Percentiles rank a stretch among this genome's conserved stretches.
These are phyloP conservation scores for Bombus affinis DNA, from an alignment of 1,140 invertebrate species.

Conservation along the genomic window DNA sequence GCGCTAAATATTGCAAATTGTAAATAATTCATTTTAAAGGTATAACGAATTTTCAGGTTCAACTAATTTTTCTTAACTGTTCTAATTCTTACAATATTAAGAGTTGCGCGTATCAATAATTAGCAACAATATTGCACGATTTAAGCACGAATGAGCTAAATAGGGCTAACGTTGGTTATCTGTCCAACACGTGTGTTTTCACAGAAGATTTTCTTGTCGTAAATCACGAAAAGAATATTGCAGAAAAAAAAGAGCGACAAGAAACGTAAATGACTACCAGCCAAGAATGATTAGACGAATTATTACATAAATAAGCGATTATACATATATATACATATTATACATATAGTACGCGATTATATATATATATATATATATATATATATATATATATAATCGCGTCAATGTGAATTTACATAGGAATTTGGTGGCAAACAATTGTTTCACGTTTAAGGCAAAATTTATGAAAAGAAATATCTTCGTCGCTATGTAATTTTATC, in stretches of 20 bases:
- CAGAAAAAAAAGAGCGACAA: background rate
- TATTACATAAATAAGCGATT: background rate
- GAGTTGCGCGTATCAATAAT: background rate
- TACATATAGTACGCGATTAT: too few relatives aligned
- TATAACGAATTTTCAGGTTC: background rate
- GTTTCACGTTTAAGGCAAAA: background rate
- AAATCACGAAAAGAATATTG: background rate
- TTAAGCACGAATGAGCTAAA: slow-evolving; percentile 5
- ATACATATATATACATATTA: too few relatives aligned
- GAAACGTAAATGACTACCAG: background rate
- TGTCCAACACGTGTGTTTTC: slow-evolving; percentile 20
- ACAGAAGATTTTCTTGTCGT: slow-evolving; percentile 5
- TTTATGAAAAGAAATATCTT: background rate
- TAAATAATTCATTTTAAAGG: background rate
- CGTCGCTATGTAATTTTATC: background rate
- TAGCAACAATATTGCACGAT: background rate
- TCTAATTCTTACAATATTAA: background rate
- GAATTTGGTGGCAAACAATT: background rate
- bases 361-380: too few relatives aligned
- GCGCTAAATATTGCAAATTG: too few relatives aligned
- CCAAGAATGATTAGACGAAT: background rate
- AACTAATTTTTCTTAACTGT: background rate
- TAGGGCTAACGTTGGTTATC: background rate
- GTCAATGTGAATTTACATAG: background rate
- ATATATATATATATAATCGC: background rate